These are phyloP conservation scores for Stenolophus ochropezus DNA, from an alignment of 2,888 invertebrate genomes.

Conservation along the genomic window DNA sequence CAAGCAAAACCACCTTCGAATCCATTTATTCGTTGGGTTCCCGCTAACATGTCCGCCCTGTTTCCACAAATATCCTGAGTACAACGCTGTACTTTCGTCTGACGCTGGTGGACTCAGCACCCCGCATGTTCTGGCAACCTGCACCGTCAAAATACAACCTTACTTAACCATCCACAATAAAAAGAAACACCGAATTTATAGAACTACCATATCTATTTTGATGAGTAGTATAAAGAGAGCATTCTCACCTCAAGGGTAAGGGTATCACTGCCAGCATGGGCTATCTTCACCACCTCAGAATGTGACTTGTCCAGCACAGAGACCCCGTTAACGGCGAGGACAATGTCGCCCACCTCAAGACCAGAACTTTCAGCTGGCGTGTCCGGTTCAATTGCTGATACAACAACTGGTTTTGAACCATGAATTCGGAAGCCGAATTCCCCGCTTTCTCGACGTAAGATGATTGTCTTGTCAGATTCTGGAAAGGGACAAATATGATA, in stretches of 20 bases:
- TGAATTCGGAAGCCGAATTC: slow-evolving; percentile 97
- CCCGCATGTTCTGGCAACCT: slow-evolving; percentile 91
- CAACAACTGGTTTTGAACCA: slow-evolving; percentile 96
- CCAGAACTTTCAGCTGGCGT: slow-evolving; percentile 95
- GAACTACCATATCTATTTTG: not conserved
- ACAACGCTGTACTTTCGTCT: slow-evolving; percentile 78
- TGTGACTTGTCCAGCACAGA: slow-evolving; percentile 95
- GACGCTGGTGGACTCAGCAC: slow-evolving; percentile 82
- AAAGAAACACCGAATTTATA: not conserved
- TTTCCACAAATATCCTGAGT: slow-evolving; percentile 86
- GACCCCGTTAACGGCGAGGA: slow-evolving; percentile 92
- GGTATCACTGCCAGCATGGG: slow-evolving; percentile 90
- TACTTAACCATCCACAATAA: too few relatives aligned
- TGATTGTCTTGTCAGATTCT: slow-evolving; percentile 93
- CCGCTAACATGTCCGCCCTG: slow-evolving; percentile 79
- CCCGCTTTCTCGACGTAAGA: slow-evolving; percentile 87
- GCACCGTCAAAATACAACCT: slow-evolving; percentile 58
- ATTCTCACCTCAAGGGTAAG: slow-evolving; percentile 84
- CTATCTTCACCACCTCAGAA: slow-evolving; percentile 93
- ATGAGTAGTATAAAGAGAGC: not conserved
- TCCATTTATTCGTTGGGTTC: slow-evolving; percentile 81
- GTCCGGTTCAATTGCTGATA: slow-evolving; percentile 94
- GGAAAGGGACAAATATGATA: slow-evolving; percentile 65
- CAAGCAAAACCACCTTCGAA: slow-evolving; percentile 92
- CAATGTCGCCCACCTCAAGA: slow-evolving; percentile 94